These are phyloP conservation scores for Galaxias olidus DNA, from an alignment of 2,797 vertebrate genomes.

Conservation along the genomic window DNA sequence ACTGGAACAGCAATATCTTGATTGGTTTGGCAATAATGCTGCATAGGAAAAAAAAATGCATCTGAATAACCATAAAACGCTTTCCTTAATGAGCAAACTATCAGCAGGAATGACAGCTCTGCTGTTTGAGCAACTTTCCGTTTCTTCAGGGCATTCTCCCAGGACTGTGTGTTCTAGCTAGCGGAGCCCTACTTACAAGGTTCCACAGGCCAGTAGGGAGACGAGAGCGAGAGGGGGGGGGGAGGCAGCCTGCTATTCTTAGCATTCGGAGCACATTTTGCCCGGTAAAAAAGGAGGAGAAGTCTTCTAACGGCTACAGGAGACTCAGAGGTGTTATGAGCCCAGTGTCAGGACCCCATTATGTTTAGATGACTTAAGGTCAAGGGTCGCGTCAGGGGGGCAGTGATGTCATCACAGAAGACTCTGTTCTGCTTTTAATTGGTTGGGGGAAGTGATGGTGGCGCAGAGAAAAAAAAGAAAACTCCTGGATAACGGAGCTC, in stretches of 20 bases:
- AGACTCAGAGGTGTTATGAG: not conserved
- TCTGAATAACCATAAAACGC: slow-evolving; percentile 2
- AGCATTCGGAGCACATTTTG: slow-evolving; percentile 10
- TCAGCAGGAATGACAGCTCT: slow-evolving; percentile 4
- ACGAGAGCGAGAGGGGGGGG: not conserved
- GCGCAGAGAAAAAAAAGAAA: not conserved
- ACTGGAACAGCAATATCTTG: slow-evolving; percentile 1
- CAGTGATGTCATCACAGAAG: not conserved
- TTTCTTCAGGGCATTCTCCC: not conserved
- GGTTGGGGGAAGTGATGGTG: not conserved
- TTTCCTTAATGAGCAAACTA: not conserved
- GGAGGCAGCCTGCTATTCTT: slow-evolving; percentile 21
- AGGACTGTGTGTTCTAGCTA: not conserved
- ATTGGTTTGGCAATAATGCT: slow-evolving; percentile 6
- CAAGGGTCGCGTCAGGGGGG: not conserved
- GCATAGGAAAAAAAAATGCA: not conserved
- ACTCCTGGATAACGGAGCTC: too few species aligned
- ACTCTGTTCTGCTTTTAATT: not conserved
- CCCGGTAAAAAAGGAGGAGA: slow-evolving; percentile 11
- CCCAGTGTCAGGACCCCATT: slow-evolving; percentile 1
- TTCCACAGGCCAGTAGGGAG: slow-evolving; percentile 13
- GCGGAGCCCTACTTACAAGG: slow-evolving; percentile 22
- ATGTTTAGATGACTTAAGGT: not conserved
- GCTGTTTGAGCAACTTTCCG: not conserved
- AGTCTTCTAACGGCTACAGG: not conserved